phyloP scores from a whole-genome alignment of 2,113 vertebrate species.

The Ramphastos sulfuratus region DNA sequence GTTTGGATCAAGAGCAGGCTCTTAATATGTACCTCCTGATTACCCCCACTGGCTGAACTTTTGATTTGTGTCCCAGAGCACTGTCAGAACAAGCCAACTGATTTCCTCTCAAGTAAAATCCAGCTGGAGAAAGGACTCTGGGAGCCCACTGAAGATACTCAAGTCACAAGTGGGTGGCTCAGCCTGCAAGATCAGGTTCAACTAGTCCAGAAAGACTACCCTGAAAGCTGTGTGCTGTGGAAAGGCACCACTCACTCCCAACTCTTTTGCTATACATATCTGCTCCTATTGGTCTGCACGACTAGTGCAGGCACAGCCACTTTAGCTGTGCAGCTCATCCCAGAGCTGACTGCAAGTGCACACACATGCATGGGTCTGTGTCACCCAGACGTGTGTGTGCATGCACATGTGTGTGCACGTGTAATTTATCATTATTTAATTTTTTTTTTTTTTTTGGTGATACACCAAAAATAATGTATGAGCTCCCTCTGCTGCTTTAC shows the following conservation, averaged over 20 bases:
- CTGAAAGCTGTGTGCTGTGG: rapidly evolving
- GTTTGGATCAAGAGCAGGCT: not conserved
- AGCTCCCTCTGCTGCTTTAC: conserved; percentile 76
- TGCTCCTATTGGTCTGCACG: conserved; percentile 60
- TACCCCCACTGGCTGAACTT: not conserved
- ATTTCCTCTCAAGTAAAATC: not conserved
- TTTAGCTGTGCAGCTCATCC: not conserved
- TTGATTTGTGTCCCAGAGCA: rapidly evolving
- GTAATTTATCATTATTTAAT: conserved; percentile 56
- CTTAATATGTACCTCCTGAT: rapidly evolving
- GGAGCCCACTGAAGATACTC: rapidly evolving
- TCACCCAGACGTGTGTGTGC: not conserved
- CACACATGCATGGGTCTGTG: rapidly evolving
- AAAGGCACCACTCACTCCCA: rapidly evolving
- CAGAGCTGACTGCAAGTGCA: not conserved
- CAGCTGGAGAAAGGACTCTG: not conserved
- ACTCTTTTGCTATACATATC: not conserved
- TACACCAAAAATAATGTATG: conserved; percentile 73
- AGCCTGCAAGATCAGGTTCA: not conserved
- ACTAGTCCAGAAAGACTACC: not conserved
- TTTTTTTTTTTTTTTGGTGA: not conserved
- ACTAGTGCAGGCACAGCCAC: conserved; percentile 51
- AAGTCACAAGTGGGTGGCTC: not conserved
- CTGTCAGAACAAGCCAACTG: rapidly evolving
- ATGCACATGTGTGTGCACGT: not conserved